Evolutionary conservation across 2,113 vertebrate genomes (phyloP).

Genomic region (Machaerirhynchus nigripectus): DNA sequence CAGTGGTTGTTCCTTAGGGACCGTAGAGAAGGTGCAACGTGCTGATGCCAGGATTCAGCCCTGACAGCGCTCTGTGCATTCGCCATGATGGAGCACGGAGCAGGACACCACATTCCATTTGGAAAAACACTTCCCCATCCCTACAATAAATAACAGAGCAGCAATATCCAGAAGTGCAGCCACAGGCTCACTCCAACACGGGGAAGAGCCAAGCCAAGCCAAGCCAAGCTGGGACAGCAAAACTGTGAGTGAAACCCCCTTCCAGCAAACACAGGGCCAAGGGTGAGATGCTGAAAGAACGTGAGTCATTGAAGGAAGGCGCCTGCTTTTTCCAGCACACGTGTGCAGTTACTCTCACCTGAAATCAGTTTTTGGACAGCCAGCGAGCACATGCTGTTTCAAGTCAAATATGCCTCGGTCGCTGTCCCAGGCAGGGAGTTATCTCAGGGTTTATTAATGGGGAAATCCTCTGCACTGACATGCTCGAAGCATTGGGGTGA

Average conservation of each 20-base stretch:
- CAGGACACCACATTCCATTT: neutral
- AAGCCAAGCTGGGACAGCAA: neutral
- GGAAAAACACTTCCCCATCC: neutral
- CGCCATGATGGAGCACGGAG: accelerated
- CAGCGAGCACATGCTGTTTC: neutral
- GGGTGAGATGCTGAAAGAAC: neutral
- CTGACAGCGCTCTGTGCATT: accelerated
- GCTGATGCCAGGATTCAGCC: neutral
- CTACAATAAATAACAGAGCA: neutral
- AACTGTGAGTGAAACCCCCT: neutral
- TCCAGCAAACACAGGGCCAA: accelerated
- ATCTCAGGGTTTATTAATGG: neutral
- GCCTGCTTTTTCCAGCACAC: neutral
- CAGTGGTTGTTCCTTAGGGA: neutral
- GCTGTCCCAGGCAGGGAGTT: neutral
- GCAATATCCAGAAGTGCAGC: neutral
- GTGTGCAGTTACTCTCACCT: conserved; percentile 20
- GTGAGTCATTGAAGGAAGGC: neutral
- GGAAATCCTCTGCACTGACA: neutral
- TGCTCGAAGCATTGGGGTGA: neutral
- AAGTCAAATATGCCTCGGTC: neutral
- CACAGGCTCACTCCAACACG: accelerated
- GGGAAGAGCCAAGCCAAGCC: neutral
- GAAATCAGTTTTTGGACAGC: conserved; percentile 26
- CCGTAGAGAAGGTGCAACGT: neutral